These are phyloP conservation scores for Ophion ventricosus DNA, from an alignment of 2,888 invertebrate genomes.

Conservation along the genomic window DNA sequence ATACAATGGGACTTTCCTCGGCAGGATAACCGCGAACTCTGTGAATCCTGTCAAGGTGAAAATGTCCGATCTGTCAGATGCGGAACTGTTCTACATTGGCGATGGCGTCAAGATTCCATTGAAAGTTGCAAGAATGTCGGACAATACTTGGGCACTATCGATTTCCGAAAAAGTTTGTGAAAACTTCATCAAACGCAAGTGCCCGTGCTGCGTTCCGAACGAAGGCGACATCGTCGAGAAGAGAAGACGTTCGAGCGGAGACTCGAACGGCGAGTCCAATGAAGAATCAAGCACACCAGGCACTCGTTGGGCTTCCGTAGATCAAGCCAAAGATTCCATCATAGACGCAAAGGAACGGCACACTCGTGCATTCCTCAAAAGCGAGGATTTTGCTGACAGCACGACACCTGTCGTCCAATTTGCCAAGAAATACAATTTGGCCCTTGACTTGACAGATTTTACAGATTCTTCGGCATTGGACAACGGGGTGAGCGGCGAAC, in stretches of 20 bases:
- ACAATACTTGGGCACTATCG: conserved; percentile 76
- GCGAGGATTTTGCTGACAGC: conserved; percentile 21
- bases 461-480: background rate
- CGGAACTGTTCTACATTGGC: conserved; percentile 76
- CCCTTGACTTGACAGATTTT: conserved; percentile 62
- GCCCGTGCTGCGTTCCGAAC: conserved; percentile 74
- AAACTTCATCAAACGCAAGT: conserved; percentile 70
- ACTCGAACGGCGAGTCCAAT: background rate
- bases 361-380: conserved; percentile 23
- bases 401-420: conserved; percentile 72
- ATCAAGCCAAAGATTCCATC: background rate
- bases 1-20: conserved; percentile 58
- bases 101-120: conserved; percentile 78
- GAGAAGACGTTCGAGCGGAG: conserved; percentile 33
- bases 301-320: conserved; percentile 33
- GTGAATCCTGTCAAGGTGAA: conserved; percentile 9
- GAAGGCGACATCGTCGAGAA: conserved; percentile 62
- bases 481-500: background rate
- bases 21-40: conserved; percentile 47
- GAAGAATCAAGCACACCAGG: background rate
- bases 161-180: conserved; percentile 76
- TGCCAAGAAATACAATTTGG: conserved; percentile 72
- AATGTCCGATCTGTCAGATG: conserved; percentile 64
- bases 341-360: conserved; percentile 40
- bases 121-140: conserved; percentile 73